Evolutionary conservation across 2,888 invertebrate genomes (phyloP).

Genomic region (Selenia dentaria): DNA sequence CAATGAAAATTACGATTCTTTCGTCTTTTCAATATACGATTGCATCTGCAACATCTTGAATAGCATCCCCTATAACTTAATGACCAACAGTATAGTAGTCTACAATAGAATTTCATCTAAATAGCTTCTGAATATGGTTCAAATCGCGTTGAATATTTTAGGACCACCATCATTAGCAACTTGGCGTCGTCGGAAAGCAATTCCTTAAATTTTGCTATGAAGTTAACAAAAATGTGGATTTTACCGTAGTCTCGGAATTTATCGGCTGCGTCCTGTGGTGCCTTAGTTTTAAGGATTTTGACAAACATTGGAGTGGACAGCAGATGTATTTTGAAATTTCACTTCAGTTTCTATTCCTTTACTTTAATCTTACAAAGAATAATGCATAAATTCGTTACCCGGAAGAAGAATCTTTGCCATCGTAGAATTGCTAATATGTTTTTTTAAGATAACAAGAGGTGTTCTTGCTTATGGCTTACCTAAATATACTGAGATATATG

Average conservation of each 20-base stretch:
- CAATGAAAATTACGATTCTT: constrained; percentile 28
- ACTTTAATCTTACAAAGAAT: too few relatives aligned
- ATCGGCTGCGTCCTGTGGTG: constrained; percentile 54
- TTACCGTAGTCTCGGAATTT: constrained; percentile 74
- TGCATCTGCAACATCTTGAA: constrained; percentile 77
- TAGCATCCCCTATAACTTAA: constrained; percentile 74
- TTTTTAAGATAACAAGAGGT: too few relatives aligned
- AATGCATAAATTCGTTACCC: too few relatives aligned
- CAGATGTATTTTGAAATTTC: constrained; percentile 39
- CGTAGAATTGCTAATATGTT: too few relatives aligned
- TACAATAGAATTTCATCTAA: constrained; percentile 49
- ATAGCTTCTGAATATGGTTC: constrained; percentile 38
- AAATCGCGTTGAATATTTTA: constrained; percentile 38
- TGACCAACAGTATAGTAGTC: constrained; percentile 63
- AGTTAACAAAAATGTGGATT: constrained; percentile 72
- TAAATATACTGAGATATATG: too few relatives aligned
- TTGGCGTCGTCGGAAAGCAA: constrained; percentile 35
- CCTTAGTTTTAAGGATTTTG: constrained; percentile 42
- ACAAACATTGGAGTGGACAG: constrained; percentile 42
- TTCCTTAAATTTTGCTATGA: constrained; percentile 69
- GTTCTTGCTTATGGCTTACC: too few relatives aligned
- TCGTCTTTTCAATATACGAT: constrained; percentile 38
- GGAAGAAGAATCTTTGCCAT: too few relatives aligned
- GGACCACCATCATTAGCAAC: constrained; percentile 50
- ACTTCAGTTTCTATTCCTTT: background rate